Evolutionary conservation across 2,113 vertebrate genomes (phyloP).

Genomic region (Apteryx owenii): DNA sequence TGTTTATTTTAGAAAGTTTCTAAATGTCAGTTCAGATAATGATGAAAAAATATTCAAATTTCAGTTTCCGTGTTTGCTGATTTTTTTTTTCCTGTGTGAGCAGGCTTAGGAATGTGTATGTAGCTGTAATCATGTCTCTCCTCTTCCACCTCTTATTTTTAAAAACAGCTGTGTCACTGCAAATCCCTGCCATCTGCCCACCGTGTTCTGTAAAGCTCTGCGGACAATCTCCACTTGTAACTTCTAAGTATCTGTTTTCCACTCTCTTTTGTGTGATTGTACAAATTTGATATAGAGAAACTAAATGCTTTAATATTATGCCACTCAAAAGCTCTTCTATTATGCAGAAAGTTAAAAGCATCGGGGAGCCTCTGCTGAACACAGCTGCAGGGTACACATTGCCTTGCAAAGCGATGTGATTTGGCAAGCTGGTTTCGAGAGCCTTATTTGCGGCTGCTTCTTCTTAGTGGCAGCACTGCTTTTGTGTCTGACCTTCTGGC

Average conservation of each 20-base stretch:
- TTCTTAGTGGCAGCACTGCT: conserved; percentile 47
- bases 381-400: conserved; percentile 2
- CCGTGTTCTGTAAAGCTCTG: conserved; percentile 21
- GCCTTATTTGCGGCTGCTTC: conserved; percentile 47
- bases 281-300: conserved; percentile 5
- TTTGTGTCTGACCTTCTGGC: conserved; percentile 55
- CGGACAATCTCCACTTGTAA: conserved; percentile 34
- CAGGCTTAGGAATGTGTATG: conserved; percentile 15
- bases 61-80: neutral
- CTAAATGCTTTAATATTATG: neutral
- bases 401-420: conserved; percentile 13
- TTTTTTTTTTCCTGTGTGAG: neutral
- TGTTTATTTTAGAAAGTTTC: neutral
- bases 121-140: conserved; percentile 27
- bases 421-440: conserved; percentile 18
- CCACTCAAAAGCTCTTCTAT: conserved; percentile 26
- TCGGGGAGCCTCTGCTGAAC: conserved; percentile 16
- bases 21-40: neutral
- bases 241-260: neutral
- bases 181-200: conserved; percentile 62
- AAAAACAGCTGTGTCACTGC: conserved; percentile 70
- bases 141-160: conserved; percentile 67
- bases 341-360: conserved; percentile 48
- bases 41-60: neutral
- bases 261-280: neutral